A percentile compares a stretch with the other conserved stretches of the same genome.
phyloP scores from a whole-genome alignment of 2,113 vertebrate genomes.

The Geothlypis trichas region DNA sequence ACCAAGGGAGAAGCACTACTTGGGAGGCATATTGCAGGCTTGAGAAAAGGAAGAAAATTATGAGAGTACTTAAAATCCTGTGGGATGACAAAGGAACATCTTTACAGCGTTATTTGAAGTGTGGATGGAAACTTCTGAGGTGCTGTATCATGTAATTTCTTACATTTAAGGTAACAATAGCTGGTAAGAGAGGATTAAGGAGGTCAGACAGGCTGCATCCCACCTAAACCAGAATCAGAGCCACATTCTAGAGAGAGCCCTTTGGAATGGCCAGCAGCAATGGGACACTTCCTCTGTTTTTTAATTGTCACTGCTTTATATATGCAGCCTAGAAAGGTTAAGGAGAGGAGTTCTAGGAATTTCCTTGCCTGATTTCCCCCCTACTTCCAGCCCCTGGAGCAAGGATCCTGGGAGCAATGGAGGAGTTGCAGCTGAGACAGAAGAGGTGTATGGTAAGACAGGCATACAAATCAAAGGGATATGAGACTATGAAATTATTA shows the following conservation, averaged over 20 bases:
- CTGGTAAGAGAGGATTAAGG: background rate
- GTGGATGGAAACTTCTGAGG: background rate
- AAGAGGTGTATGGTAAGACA: background rate
- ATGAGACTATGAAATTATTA: background rate
- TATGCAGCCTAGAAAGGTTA: background rate
- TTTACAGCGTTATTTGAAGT: background rate
- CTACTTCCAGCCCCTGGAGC: background rate
- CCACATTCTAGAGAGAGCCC: background rate
- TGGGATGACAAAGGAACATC: background rate
- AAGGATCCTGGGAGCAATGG: background rate
- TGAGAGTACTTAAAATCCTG: background rate
- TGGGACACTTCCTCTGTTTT: background rate
- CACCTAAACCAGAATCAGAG: background rate
- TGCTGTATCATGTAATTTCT: background rate
- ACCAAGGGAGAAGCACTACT: background rate
- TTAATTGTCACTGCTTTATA: background rate
- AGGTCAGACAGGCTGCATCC: rapidly evolving
- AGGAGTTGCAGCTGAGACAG: background rate
- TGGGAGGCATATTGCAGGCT: background rate
- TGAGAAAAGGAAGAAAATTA: background rate
- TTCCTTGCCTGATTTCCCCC: background rate
- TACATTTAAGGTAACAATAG: background rate
- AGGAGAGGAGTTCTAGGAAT: background rate
- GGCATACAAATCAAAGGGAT: background rate
- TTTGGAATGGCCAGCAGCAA: background rate